Evolutionary conservation across 1,140 invertebrate species (phyloP).

Genomic region (Sitobion miscanthi): DNA sequence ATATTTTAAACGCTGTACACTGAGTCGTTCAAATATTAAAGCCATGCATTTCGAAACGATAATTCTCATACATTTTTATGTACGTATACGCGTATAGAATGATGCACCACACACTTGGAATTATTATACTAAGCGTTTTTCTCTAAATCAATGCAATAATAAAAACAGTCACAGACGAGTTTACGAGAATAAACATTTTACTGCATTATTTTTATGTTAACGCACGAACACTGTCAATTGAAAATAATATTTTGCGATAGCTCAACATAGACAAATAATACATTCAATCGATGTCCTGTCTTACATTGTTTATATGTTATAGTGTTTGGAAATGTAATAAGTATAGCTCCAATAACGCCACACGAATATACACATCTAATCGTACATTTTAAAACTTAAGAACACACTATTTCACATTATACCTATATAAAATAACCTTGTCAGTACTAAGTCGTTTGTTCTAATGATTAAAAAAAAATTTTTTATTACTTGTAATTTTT

Average conservation of each 20-base stretch:
- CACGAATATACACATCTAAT: background rate
- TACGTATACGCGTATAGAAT: background rate
- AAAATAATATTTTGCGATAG: conserved; percentile 32
- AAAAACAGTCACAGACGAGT: background rate
- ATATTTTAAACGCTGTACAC: background rate
- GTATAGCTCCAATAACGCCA: background rate
- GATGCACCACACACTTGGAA: background rate
- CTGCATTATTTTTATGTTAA: background rate
- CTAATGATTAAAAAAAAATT: background rate
- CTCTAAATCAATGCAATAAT: background rate
- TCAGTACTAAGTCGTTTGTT: background rate
- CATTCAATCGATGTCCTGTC: background rate
- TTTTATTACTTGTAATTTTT: too few species aligned
- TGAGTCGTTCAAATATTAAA: background rate
- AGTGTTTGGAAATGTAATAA: background rate
- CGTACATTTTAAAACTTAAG: background rate
- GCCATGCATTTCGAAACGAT: background rate
- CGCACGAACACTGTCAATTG: background rate
- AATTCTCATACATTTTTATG: background rate
- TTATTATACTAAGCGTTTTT: background rate
- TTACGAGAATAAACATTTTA: conserved; percentile 39
- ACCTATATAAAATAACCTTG: background rate
- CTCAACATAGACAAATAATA: background rate
- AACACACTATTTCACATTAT: background rate
- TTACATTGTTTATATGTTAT: background rate